Evolutionary conservation across 1,140 invertebrate genomes (phyloP), one percentile per base, ranked within the genome.

Genomic region (Platyscapa corneri): DNA sequence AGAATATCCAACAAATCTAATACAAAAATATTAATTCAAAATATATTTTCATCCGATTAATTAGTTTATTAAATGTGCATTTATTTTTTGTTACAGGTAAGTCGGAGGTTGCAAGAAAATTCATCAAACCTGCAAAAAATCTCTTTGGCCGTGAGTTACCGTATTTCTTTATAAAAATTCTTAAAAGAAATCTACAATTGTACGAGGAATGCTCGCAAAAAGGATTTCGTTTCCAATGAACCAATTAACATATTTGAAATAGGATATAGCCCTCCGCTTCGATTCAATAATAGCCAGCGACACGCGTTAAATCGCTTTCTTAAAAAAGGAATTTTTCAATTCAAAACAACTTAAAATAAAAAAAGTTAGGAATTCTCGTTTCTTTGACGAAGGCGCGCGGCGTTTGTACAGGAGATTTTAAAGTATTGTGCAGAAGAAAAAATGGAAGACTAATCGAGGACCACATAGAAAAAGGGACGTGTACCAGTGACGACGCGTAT

Each of bases 181-280:
- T 39, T 34, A 49, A 84, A 72, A 70, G 84, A 67, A 82, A 85
- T 82, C 53, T 49, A 46, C 77, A 6, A 72, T 56, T 6, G 67
- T 8, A 14, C 32, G 8, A 49, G 86, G 75, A 82, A 79, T 70
- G 76, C 3, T 3, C n/a, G 8, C 30, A 56, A 82, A 70, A 82
- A 83, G 64, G 30, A 20, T n/a, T 12, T 60, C 74, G 64, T 72
- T 86, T 86, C 84, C 84, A 80, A 86, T 82, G 56, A 75, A 86
- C 81, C 76, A 83, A 86, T 86, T 86, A 86, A 64, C 85, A 86
- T 86, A 83, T 37, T 83, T 80, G 65, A 72, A 80, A 86, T 34
- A 16, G 37, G 80, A 82, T 83, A 81, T 56, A 70, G n/a, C 39
- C 60, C 34, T 8, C 32, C n/a, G n/a, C n/a, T n/a, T 14, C 1